These are phyloP conservation scores for Laticauda colubrina DNA, from an alignment of 2,113 vertebrate species.

Conservation along the genomic window DNA sequence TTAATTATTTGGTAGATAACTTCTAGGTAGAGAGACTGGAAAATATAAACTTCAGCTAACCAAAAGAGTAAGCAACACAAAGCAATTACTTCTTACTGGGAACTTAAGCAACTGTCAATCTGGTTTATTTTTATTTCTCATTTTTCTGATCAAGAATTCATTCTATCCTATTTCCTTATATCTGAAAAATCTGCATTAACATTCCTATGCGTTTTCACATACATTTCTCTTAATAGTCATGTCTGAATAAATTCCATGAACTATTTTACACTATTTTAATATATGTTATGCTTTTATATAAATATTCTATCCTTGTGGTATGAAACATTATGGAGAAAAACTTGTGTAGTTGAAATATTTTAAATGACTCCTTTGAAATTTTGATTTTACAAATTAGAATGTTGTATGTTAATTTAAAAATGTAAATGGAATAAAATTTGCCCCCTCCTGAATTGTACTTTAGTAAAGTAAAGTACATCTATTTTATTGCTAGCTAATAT, in stretches of 20 bases:
- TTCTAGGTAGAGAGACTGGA: constrained; percentile 38
- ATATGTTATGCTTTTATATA: not conserved
- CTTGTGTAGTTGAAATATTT: not conserved
- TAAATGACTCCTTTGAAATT: not conserved
- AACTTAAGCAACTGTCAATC: not conserved
- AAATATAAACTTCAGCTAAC: constrained; percentile 26
- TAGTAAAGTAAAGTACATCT: not conserved
- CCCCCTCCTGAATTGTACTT: not conserved
- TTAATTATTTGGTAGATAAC: constrained; percentile 65
- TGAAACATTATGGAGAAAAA: not conserved
- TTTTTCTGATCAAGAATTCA: not conserved
- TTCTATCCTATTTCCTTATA: not conserved
- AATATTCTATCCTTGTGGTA: not conserved
- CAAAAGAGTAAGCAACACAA: not conserved
- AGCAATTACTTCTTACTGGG: not conserved
- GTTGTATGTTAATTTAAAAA: not conserved
- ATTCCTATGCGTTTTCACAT: not conserved
- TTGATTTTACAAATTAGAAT: not conserved
- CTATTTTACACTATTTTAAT: not conserved
- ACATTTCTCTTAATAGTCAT: not conserved
- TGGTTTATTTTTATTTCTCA: not conserved
- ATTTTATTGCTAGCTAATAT: not conserved
- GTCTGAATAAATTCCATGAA: not conserved
- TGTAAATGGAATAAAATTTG: not conserved
- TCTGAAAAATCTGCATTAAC: not conserved